Base-by-base conservation (phyloP, 2,888 invertebrate genomes). In the Nowickia ferox region DNA sequence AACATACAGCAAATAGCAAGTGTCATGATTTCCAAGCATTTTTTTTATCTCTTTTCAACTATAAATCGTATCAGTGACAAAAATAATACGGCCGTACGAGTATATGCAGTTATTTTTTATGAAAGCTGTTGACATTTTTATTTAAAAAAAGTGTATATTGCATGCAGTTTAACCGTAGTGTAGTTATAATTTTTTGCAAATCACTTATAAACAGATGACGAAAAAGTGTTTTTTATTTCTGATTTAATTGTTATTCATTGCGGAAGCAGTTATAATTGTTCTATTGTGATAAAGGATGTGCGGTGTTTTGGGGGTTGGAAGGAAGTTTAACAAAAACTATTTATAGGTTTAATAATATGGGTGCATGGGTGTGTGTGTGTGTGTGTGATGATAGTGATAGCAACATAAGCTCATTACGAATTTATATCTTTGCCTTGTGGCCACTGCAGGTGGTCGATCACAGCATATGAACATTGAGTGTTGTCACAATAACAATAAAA, bases 371-470 rank as follows among this genome's bases (percentile, higher is more conserved):
- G 59, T 30, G 30, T 63, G 6, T 59, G 51, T 61, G 38, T 76
- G 69, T 65, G 22, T 71, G 75, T 42, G 51, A 68, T 68, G 81
- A 80, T 83, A 80, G 86, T 80, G 86, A 86, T 86, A 86, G 86
- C 51, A 86, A 86, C 86, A 83, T 86, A 86, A 86, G 86, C 86
- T 86, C 71, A 83, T 86, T 86, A 86, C 71, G 79, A 83, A 53
- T 80, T 86, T 86, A 83, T 80, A 77, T 72, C 65, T 68, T 59
- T 46, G 69, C 30, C 61, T 66, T 71, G 66, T 86, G 86, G 79
- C 83, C 83, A 79, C 86, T 80, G 86, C 86, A 86, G 86, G 83
- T 86, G 86, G 86, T 86, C 86, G 83, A 83, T 86, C 83, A 83
- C 79, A 83, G 79, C 83, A 83, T 83, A 86, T 80, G 75, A 86